Evolutionary conservation across 2,113 vertebrate genomes (phyloP).

Genomic region (Pantherophis guttatus): DNA sequence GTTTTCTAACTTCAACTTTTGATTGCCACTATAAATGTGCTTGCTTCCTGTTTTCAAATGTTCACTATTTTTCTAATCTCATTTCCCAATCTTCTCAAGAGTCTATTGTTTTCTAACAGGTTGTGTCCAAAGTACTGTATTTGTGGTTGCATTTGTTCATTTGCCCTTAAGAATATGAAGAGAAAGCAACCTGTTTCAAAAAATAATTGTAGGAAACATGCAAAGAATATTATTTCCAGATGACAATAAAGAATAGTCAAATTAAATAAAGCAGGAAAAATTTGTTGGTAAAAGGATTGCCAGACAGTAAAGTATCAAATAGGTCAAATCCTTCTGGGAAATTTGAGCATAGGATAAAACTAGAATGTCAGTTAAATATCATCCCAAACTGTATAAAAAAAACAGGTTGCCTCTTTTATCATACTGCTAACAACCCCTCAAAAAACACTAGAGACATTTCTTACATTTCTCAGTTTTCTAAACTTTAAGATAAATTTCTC

Average conservation of each 20-base stretch:
- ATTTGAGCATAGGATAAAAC: not conserved
- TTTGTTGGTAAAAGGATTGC: not conserved
- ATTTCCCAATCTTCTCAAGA: not conserved
- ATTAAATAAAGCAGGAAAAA: not conserved
- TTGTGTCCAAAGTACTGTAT: not conserved
- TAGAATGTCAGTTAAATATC: not conserved
- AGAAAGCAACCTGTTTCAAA: not conserved
- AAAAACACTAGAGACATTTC: conserved; percentile 2
- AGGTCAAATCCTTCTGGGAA: not conserved
- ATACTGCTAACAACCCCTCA: not conserved
- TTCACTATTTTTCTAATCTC: not conserved
- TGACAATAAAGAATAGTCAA: not conserved
- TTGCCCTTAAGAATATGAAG: not conserved
- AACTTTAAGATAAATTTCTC: conserved; percentile 27
- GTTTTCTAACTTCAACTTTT: not conserved
- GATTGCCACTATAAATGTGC: not conserved
- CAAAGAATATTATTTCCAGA: not conserved
- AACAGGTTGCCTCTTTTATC: not conserved
- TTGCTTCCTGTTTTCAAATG: not conserved
- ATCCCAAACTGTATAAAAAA: not conserved
- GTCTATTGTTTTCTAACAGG: not conserved
- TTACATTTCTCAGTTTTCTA: conserved; percentile 2
- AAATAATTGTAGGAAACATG: not conserved
- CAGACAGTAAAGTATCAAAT: not conserved
- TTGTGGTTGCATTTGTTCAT: not conserved